Evolutionary conservation across 2,113 vertebrate genomes (phyloP).

Genomic region (Paralichthys olivaceus): DNA sequence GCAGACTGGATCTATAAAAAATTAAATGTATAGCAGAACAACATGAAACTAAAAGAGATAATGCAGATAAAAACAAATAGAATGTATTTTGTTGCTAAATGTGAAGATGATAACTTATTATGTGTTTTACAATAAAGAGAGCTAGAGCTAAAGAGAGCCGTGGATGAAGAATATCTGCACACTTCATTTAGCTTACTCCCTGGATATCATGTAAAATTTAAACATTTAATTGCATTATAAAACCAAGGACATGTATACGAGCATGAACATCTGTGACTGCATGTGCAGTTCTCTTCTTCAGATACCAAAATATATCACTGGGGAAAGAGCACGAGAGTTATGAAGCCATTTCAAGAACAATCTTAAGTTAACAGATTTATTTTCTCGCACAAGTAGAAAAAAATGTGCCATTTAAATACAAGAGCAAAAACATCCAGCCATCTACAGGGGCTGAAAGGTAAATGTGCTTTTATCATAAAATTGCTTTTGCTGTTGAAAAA

Average conservation of each 20-base stretch:
- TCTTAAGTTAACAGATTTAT: not conserved
- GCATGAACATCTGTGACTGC: not conserved
- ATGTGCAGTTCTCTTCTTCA: not conserved
- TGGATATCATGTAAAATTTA: constrained; percentile 1
- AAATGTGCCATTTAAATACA: not conserved
- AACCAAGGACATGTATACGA: not conserved
- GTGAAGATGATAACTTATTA: not conserved
- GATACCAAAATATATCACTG: not conserved
- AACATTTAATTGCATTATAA: constrained; percentile 9
- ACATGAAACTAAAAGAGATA: not conserved
- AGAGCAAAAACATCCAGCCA: not conserved
- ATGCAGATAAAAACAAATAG: constrained; percentile 5
- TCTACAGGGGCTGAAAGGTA: not conserved
- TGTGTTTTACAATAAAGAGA: not conserved
- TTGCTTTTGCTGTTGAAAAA: constrained; percentile 25
- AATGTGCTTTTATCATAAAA: constrained; percentile 39
- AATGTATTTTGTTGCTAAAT: constrained; percentile 5
- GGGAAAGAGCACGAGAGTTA: not conserved
- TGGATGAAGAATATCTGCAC: not conserved
- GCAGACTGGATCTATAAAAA: constrained; percentile 2
- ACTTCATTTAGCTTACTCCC: constrained; percentile 6
- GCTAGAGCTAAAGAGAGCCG: not conserved
- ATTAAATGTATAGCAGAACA: not conserved
- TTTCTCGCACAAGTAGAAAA: constrained; percentile 4
- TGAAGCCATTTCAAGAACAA: not conserved